Evolutionary conservation across 2,113 vertebrate genomes (phyloP), one percentile per base, ranked within the genome.

Genomic region (Sphaerodactylus townsendi): DNA sequence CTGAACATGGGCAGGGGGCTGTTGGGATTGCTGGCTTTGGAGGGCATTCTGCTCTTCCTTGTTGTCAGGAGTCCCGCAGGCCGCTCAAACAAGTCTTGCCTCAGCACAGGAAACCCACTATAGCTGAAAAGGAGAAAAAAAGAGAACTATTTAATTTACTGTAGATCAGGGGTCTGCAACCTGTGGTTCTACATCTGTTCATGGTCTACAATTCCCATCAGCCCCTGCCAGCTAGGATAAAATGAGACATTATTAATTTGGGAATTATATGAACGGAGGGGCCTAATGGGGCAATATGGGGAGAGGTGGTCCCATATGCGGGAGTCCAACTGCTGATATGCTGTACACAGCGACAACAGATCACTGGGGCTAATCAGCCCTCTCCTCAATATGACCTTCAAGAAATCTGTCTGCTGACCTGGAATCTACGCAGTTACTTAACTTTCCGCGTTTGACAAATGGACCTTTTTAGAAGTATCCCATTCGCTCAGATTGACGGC

Each of bases 1-100:
- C 98, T 97, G 91, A 99, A 99, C 96, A 99, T 98, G 25, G 98
- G 98, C 0, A 97, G 97, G 7, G 99, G 98, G 86, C 98, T 99
- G 89, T 97, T 96, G 13, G 98, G 98, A 94, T 96, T 98, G 94
- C 94, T 97, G 93, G 97, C 96, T 92, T 98, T 98, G 62, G 97
- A 95, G 82, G 96, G 93, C 64, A 97, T 86, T 81, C 95, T 96
- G 87, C 92, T 96, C 53, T 95, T 96, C 80, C 89, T 95, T 86
- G 94, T 91, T 91, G 92, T 95, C 17, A 96, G 91, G 88, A 96
- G 93, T 81, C 96, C 97, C 86, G 97, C 96, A 30, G 97, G 96
- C 56, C 95, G 97, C 87, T 99, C 97, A 94, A 99, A 98, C 76
- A 99, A 96, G 88, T 98, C 97, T 71, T 96, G 92, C 80, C 92